Base-by-base conservation (phyloP, 2,797 vertebrate species). In the Eutrigla gurnardus region DNA sequence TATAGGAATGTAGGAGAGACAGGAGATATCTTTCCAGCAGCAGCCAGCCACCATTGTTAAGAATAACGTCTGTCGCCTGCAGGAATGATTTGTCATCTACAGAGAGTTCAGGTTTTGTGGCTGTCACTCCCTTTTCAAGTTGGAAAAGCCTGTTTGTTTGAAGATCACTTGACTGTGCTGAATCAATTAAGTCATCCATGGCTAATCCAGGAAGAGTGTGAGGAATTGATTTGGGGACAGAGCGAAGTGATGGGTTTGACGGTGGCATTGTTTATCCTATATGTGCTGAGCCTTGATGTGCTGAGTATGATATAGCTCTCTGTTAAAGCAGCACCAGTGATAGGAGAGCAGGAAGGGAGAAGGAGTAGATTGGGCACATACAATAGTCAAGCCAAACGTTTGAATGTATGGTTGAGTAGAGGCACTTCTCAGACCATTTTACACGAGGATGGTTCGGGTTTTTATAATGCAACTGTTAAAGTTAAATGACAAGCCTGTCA, bases 111-210 rank as follows among this genome's bases (percentile, higher is more conserved):
- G 88, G 90, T 91, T 91, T 88, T 83, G 83, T 90, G 83, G 72
- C 87, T 90, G 85, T 88, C 89, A 88, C 76, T 92, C 83, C 78
- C 70, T 82, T 86, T 91, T 90, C 78, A 77, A 85, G 89, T 88
- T 83, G 65, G 79, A 84, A 86, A 88, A 85, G 85, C 86, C 81
- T 89, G 89, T 87, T 89, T 91, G 89, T 91, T 90, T 88, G 89
- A 92, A 90, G 89, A 90, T 90, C 89, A 90, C 87, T 88, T 89
- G 86, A 88, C 86, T 91, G 89, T 91, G 89, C 74, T 81, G 80
- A 92, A 93, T 92, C 90, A 92, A 93, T 92, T 88, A 90, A 90
- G 81, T 82, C 91, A 89, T 88, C 90, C 90, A 84, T 87, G 81
- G 84, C 81, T 93, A 92, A 93, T 93, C 91, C 87, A 73, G 79